Base-by-base conservation (phyloP, 1,140 invertebrate species). In the Triops longicaudatus region DNA sequence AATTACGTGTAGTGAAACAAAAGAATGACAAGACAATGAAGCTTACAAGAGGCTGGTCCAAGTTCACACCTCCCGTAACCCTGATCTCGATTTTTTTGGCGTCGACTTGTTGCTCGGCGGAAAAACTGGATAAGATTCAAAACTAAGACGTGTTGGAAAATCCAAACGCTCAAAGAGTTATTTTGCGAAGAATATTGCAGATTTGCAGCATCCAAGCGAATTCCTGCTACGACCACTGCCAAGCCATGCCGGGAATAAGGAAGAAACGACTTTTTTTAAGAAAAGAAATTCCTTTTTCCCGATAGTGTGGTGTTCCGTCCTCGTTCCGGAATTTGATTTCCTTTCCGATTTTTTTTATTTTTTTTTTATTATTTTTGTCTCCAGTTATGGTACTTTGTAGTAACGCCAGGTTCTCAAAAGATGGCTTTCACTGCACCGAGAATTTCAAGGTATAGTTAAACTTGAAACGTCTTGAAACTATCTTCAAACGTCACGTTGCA, bases 1-100 rank as follows among this genome's bases (percentile, higher is more conserved):
- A 4, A 37, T 37, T n/a, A 7, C 31, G 31, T 37, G 31, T 37
- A 37, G 31, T 37, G 50, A 63, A 22, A 63, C 6, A 63, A 10
- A 63, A 6, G 22, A 63, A 63, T 63, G 50, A 17, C 6, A 12
- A 17, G 50, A 63, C 17, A 63, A 22, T 22, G 50, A 63, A 63
- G n/a, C 50, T 63, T 63, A 63, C 50, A 17, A 63, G 50, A 63
- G 50, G 50, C 50, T 63, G 43, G 50, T 63, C 17, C 50, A 63
- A 63, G 50, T 63, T 63, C 50, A 63, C 50, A 63, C 50, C 50
- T 63, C 50, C 43, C 50, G 31, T 37, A 63, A 63, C 50, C 9
- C 50, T 63, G 50, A 63, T 63, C 50, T 63, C 50, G 50, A n/a
- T 63, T 63, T 63, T 63, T 3, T 22, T 63, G 14, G 14, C 22